Evolutionary conservation across 2,888 invertebrate genomes (phyloP), one percentile per base, ranked within the genome.

Genomic region (Amaurobius ferox): DNA sequence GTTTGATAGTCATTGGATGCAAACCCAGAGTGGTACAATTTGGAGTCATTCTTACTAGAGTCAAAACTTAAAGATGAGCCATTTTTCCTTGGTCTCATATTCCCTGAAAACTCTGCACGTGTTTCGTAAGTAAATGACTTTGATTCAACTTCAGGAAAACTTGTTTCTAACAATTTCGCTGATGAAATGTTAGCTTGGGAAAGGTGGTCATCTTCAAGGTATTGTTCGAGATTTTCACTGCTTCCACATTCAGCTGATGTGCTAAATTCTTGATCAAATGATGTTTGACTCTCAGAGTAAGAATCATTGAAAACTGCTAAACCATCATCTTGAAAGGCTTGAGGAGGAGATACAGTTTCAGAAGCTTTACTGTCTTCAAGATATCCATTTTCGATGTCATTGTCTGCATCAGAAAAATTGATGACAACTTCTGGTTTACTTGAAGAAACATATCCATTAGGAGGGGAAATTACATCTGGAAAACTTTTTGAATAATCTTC

Each of bases 91-190:
- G 29, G 29, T 64, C 64, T 64, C 64, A 64, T 30, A 64, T 64
- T 64, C n/a, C 30, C 64, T 29, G 64, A 64, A 29, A 29, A 29
- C 11, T 64, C 64, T 1, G 64, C 64, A 64, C 29, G 30, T 7
- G 29, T 35, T 39, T 68, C 68, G 39, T 68, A 68, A 19, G 23
- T 26, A 61, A 68, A 77, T n/a, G 77, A 77, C 28, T 77, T 67
- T 26, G 78, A 68, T 16, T 30, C 35, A 1, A 26, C 29, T 29
- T 78, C 78, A 19, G 78, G 70, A 19, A 68, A 70, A 23, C 55
- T 68, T 7, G 76, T 66, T 44, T 76, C 76, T 11, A 76, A 11
- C 11, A 48, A 74, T 19, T 64, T 64, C 0, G 74, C 61, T 23
- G 55, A 1, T 6, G 55, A 55, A 6, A 55, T 23, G 23, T 55